Base-by-base conservation (phyloP, 2,113 vertebrate genomes). In the Stigmatopora nigra region DNA sequence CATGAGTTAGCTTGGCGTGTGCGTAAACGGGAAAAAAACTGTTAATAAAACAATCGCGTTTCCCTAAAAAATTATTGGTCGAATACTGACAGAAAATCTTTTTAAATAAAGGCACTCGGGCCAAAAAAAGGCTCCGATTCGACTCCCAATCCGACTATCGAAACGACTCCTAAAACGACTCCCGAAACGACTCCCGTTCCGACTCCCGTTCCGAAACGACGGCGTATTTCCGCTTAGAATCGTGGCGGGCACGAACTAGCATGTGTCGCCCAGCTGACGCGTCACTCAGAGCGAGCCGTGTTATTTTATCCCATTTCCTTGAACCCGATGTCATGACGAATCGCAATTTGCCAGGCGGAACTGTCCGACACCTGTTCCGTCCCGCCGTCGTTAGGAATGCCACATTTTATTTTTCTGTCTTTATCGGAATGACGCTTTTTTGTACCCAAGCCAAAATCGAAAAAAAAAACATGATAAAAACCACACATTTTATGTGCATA, bases 1-100 rank as follows among this genome's bases (percentile, higher is more conserved):
- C 74, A 92, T 91, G 93, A 92, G 93, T 98, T 95, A 96, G 93
- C 92, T 82, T 88, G 89, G 91, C 92, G 90, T 92, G 92, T 92
- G 83, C 45, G 7, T 6, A 5, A 45, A n/a, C 20, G 38, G 25
- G 41, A 61, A 61, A 82, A 82, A 86, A 85, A 70, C 78, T 91
- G 90, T 84, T 87, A 93, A 87, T 75, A 90, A 86, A 89, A 92
- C 89, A 84, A 88, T 83, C 70, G 62, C 83, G 76, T 84, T 77
- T 48, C 69, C 38, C 61, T 86, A 65, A 70, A 83, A 82, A 82
- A n/a, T 41, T 19, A 10, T 44, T 17, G 16, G 58, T 17, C 5
- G 14, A 60, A 60, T 60, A 82, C 81, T 76, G 82, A 80, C 51
- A 22, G 51, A 5, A 22, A 22, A 51, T 78, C 73, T 76, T 80